Percentiles rank a stretch among this genome's conserved stretches.
Evolutionary conservation across 2,888 invertebrate genomes (phyloP).

Genomic region (Graphium colonna): DNA sequence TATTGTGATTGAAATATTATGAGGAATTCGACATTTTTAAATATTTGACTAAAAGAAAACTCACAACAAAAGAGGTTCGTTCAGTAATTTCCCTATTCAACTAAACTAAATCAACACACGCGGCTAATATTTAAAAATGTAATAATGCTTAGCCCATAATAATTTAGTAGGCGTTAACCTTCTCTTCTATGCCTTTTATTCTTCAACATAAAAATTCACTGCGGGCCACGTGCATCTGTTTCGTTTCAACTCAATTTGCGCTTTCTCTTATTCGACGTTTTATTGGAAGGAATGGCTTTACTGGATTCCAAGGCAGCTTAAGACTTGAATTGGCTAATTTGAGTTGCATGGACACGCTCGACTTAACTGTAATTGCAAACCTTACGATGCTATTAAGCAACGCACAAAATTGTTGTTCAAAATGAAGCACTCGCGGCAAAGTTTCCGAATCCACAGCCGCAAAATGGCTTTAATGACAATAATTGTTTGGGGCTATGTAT

Average conservation of each 20-base stretch:
- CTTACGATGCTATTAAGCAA: slow-evolving; percentile 4
- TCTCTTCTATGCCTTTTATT: neutral
- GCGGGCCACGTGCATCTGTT: neutral
- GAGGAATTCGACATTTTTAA: too few relatives aligned
- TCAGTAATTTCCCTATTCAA: too few relatives aligned
- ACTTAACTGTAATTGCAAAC: slow-evolving; percentile 12
- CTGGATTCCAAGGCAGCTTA: neutral
- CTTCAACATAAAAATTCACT: neutral
- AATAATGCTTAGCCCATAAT: too few relatives aligned
- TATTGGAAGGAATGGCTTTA: neutral
- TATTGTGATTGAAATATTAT: too few relatives aligned
- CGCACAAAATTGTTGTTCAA: neutral
- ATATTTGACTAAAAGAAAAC: too few relatives aligned
- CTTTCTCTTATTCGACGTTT: neutral
- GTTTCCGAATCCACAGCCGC: neutral
- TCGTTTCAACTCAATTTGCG: neutral
- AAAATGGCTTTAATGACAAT: neutral
- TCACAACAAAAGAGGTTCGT: too few relatives aligned
- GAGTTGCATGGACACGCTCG: neutral
- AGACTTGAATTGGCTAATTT: neutral
- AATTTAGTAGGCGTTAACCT: neutral
- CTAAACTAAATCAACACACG: too few relatives aligned
- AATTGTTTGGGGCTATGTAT: neutral
- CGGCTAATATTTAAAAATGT: too few relatives aligned
- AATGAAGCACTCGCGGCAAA: neutral